These are phyloP conservation scores for Nymphalis polychloros DNA, from an alignment of 2,888 invertebrate species.

Conservation along the genomic window DNA sequence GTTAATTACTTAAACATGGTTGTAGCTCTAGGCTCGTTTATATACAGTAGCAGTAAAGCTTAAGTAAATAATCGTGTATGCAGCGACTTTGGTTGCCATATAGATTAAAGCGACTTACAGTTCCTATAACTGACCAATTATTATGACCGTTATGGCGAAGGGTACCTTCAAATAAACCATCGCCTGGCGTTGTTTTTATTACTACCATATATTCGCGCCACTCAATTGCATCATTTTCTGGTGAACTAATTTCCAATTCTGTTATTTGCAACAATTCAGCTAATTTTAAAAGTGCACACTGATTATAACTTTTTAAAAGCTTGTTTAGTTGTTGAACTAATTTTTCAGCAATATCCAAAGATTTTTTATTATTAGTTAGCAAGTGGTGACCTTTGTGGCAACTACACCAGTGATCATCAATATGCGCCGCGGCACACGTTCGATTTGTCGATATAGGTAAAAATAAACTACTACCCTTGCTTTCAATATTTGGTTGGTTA, in stretches of 20 bases:
- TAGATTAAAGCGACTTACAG: slow-evolving; percentile 87
- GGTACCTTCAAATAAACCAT: slow-evolving; percentile 88
- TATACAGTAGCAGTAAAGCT: slow-evolving; percentile 87
- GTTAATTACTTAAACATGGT: neutral
- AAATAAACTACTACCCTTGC: slow-evolving; percentile 87
- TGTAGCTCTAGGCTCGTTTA: slow-evolving; percentile 11
- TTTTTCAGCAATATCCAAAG: slow-evolving; percentile 80
- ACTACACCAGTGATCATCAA: slow-evolving; percentile 91
- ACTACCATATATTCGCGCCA: slow-evolving; percentile 82
- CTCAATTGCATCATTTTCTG: slow-evolving; percentile 45
- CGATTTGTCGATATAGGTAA: slow-evolving; percentile 84
- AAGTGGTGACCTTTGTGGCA: slow-evolving; percentile 85
- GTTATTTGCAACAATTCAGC: slow-evolving; percentile 54
- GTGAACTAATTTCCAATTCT: slow-evolving; percentile 79
- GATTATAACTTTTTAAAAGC: slow-evolving; percentile 79
- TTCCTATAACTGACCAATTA: slow-evolving; percentile 81
- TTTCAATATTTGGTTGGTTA: slow-evolving; percentile 49
- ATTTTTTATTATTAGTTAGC: slow-evolving; percentile 69
- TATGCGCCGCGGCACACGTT: slow-evolving; percentile 87
- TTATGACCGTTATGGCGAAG: slow-evolving; percentile 58
- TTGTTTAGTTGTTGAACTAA: slow-evolving; percentile 84
- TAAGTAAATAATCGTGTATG: slow-evolving; percentile 84
- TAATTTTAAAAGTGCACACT: slow-evolving; percentile 84
- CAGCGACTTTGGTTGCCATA: slow-evolving; percentile 88
- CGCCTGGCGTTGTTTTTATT: slow-evolving; percentile 83